Conservation (phyloP, 2,113 vertebrate species). For the Sturnira hondurensis region DNA sequence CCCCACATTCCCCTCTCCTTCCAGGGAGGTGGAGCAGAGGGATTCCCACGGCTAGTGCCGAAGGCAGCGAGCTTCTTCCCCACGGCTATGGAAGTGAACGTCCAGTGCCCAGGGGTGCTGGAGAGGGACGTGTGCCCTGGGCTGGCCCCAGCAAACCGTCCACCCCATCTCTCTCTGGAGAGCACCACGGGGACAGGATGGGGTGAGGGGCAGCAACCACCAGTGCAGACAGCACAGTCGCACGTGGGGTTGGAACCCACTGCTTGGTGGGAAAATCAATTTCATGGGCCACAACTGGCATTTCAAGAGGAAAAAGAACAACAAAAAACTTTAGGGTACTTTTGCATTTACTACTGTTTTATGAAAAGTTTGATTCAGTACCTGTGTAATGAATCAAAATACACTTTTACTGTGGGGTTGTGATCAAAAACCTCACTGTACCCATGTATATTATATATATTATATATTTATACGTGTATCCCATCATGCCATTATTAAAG, state of each 20-base stretch:
- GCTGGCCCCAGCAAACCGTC: neutral
- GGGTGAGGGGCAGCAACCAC: accelerated
- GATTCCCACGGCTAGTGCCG: neutral
- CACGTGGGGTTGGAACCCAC: neutral
- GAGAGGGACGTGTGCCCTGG: neutral
- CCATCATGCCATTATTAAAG: neutral
- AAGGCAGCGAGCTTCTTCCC: neutral
- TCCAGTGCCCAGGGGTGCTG: neutral
- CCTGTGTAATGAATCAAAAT: neutral
- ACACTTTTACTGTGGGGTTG: neutral
- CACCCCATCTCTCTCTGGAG: neutral
- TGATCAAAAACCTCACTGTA: neutral
- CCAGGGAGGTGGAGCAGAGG: neutral
- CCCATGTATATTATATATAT: neutral
- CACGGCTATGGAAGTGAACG: accelerated
- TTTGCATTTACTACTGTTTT: neutral
- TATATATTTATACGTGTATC: neutral
- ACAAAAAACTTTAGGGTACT: neutral
- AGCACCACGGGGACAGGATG: neutral
- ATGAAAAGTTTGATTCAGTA: neutral
- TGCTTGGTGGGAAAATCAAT: neutral
- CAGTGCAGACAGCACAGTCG: neutral
- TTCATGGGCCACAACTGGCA: neutral
- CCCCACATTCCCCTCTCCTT: neutral
- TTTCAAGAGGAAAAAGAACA: neutral